A percentile compares a stretch with the other conserved stretches of the same genome.
Conservation (phyloP, 2,797 vertebrate genomes). For the Muscicapa striata region DNA sequence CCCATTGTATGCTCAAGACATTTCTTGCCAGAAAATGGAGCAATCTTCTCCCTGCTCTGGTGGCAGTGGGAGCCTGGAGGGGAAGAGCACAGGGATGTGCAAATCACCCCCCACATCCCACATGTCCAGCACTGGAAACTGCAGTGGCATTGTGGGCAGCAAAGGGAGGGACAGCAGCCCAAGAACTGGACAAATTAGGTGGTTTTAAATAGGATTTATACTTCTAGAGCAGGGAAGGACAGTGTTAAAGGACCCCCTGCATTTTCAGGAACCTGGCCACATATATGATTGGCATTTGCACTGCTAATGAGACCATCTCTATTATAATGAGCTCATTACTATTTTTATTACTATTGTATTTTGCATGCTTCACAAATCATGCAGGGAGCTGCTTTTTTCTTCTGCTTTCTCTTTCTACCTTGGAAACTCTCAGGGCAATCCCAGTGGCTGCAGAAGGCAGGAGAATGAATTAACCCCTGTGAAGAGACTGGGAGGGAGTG, state of each 20-base stretch:
- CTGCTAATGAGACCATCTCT: constrained; percentile 53
- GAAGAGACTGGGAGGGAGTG: not conserved
- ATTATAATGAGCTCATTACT: constrained; percentile 51
- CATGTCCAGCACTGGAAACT: rapidly evolving
- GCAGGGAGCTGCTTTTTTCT: constrained; percentile 25
- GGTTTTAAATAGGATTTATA: not conserved
- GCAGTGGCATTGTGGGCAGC: not conserved
- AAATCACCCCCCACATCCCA: rapidly evolving
- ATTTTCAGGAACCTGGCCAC: constrained; percentile 1
- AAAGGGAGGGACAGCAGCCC: not conserved
- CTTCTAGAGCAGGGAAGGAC: not conserved
- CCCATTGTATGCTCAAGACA: not conserved
- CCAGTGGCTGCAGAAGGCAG: not conserved
- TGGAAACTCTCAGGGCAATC: not conserved
- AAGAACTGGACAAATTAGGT: not conserved
- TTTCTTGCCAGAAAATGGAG: not conserved
- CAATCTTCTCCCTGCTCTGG: not conserved
- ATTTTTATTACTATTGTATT: constrained; percentile 53
- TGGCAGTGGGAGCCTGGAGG: not conserved
- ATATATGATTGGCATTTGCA: constrained; percentile 9
- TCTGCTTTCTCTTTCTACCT: constrained; percentile 5
- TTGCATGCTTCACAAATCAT: constrained; percentile 41
- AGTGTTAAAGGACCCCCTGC: not conserved
- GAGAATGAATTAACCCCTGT: not conserved
- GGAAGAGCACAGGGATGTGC: not conserved